phyloP scores from a whole-genome alignment of 2,888 invertebrate species.

The Hirtodrosophila confusa region DNA sequence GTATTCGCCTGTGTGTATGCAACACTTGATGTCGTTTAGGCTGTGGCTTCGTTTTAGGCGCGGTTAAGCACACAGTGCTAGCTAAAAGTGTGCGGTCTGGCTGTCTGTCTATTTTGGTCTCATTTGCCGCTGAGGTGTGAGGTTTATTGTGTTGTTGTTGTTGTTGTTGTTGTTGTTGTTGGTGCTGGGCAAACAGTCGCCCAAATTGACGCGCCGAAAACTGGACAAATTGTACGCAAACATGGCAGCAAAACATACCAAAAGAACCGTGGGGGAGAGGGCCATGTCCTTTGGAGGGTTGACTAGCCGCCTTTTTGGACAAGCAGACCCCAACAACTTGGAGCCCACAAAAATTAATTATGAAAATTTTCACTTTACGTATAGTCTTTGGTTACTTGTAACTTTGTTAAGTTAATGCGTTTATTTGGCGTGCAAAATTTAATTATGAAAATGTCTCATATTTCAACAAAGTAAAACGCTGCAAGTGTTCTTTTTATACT shows the following conservation, averaged over 20 bases:
- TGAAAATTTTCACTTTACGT: slow-evolving; percentile 71
- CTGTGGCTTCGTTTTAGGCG: slow-evolving; percentile 34
- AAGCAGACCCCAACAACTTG: slow-evolving; percentile 34
- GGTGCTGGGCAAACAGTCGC: slow-evolving; percentile 30
- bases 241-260: slow-evolving; percentile 54
- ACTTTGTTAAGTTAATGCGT: slow-evolving; percentile 71
- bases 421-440: slow-evolving; percentile 71
- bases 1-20: slow-evolving; percentile 23
- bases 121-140: slow-evolving; percentile 28
- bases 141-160: slow-evolving; percentile 32
- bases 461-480: slow-evolving; percentile 46
- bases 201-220: slow-evolving; percentile 56
- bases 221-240: slow-evolving; percentile 67
- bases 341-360: slow-evolving; percentile 70
- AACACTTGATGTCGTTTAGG: slow-evolving; percentile 16
- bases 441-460: slow-evolving; percentile 67
- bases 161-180: slow-evolving; percentile 19
- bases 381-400: slow-evolving; percentile 60
- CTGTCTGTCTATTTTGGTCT: slow-evolving; percentile 34
- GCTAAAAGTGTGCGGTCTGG: slow-evolving; percentile 24
- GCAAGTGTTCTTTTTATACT: slow-evolving; percentile 1
- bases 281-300: slow-evolving; percentile 1
- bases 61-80: slow-evolving; percentile 36
- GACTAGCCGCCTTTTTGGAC: neutral
- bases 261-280: neutral